Evolutionary conservation across 2,888 invertebrate genomes (phyloP).

Genomic region (Meganola albula): DNA sequence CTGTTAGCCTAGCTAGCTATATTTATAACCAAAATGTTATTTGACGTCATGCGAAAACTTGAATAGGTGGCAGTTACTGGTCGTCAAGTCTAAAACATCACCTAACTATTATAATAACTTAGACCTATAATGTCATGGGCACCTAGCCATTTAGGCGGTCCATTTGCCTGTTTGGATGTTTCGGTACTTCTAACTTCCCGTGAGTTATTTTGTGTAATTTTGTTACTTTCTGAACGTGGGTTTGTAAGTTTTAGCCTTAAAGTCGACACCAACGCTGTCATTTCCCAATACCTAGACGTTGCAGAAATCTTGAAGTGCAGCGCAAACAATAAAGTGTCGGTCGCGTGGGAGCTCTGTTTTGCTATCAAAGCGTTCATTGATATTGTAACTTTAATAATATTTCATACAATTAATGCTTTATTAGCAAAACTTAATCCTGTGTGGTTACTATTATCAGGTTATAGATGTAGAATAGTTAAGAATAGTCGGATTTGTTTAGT

Average conservation of each 20-base stretch:
- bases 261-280: slow-evolving; percentile 46
- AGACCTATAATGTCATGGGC: no score
- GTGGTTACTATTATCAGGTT: no score
- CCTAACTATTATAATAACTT: no score
- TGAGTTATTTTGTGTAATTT: no score
- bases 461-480: no score
- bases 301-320: slow-evolving; percentile 70
- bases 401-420: slow-evolving; percentile 55
- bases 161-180: no score
- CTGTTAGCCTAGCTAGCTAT: slow-evolving; percentile 25
- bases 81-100: slow-evolving; percentile 1
- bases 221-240: no score
- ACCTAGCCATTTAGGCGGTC: no score
- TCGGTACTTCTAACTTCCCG: no score
- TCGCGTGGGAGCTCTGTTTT: slow-evolving; percentile 62
- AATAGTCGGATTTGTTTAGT: no score
- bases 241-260: slow-evolving; percentile 60
- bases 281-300: slow-evolving; percentile 66
- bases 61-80: no score
- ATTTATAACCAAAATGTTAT: slow-evolving; percentile 33
- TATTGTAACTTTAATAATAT: slow-evolving; percentile 56
- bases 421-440: slow-evolving; percentile 53
- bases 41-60: slow-evolving; percentile 24
- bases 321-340: slow-evolving; percentile 65
- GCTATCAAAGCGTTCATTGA: slow-evolving; percentile 45